A percentile compares a stretch with the other conserved stretches of the same genome.
Conservation (phyloP, 1,140 invertebrate genomes). For the Oedothorax gibbosus region DNA sequence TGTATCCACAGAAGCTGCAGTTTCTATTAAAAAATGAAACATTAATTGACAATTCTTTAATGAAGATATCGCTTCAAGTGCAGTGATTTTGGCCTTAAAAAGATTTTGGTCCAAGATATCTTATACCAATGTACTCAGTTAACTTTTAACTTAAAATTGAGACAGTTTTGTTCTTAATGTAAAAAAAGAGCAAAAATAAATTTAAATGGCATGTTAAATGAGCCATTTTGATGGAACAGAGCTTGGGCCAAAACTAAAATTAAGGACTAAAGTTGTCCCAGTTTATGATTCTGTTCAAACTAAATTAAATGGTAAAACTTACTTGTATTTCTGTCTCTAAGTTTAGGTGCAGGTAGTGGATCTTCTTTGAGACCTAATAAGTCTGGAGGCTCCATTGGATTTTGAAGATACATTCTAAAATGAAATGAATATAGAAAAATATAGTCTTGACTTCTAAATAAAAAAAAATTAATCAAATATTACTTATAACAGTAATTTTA, state of each 20-base stretch:
- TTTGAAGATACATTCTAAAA: constrained; percentile 78
- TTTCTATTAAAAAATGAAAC: not conserved
- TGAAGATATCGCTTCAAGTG: too few relatives aligned
- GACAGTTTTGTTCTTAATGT: constrained; percentile 18
- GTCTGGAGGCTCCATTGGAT: constrained; percentile 87
- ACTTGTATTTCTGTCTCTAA: constrained; percentile 67
- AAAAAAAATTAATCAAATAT: not conserved
- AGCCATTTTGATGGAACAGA: not conserved
- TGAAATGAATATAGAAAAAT: not conserved
- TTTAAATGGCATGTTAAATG: not conserved
- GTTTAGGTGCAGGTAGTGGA: constrained; percentile 61
- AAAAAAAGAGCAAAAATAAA: not conserved
- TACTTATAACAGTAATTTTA: not conserved
- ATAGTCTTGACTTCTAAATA: not conserved
- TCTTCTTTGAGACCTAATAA: constrained; percentile 72
- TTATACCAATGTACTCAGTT: too few relatives aligned
- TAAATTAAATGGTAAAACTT: constrained; percentile 49
- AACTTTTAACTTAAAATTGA: too few relatives aligned
- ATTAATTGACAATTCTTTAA: too few relatives aligned
- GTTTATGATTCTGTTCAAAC: too few relatives aligned
- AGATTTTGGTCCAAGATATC: too few relatives aligned
- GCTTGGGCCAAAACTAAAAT: too few relatives aligned
- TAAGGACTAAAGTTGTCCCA: too few relatives aligned
- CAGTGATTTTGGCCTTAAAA: too few relatives aligned
- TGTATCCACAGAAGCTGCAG: constrained; percentile 63